Conservation (phyloP, 2,888 invertebrate genomes). For the Epirrhoe tristata region DNA sequence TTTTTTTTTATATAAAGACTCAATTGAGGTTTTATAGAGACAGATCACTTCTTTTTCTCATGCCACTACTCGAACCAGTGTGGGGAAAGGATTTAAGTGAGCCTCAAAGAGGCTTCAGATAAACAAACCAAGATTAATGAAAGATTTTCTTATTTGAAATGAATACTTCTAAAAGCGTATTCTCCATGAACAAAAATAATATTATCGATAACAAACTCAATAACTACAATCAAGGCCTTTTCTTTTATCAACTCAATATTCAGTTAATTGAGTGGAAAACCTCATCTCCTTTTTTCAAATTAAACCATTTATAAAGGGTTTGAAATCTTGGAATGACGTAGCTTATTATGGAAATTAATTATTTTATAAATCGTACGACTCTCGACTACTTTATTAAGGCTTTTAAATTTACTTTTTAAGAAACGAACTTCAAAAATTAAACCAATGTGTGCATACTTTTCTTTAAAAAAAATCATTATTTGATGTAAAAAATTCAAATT, state of each 20-base stretch:
- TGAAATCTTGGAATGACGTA: not conserved
- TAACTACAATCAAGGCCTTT: slow-evolving; percentile 10
- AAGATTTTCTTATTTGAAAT: too few relatives aligned
- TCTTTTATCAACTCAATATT: slow-evolving; percentile 13
- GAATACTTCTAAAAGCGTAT: not conserved
- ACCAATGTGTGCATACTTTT: too few relatives aligned
- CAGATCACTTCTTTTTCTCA: too few relatives aligned
- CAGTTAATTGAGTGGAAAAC: slow-evolving; percentile 18
- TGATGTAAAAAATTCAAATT: too few relatives aligned
- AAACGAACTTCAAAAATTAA: not conserved
- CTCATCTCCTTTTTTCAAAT: slow-evolving; percentile 23
- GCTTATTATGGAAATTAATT: not conserved
- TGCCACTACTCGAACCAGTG: too few relatives aligned
- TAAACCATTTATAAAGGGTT: slow-evolving; percentile 20
- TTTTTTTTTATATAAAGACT: too few relatives aligned
- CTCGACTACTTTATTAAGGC: not conserved
- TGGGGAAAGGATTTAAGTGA: too few relatives aligned
- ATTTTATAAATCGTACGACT: not conserved
- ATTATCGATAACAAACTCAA: slow-evolving; percentile 13
- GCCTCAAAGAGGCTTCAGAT: too few relatives aligned
- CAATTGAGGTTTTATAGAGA: too few relatives aligned
- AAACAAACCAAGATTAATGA: too few relatives aligned
- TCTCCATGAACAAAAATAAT: slow-evolving; percentile 13
- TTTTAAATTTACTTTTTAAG: too few relatives aligned
- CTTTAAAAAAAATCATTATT: too few relatives aligned